Evolutionary conservation across 1,140 invertebrate species (phyloP).

Genomic region (Macrostomum lignano): DNA sequence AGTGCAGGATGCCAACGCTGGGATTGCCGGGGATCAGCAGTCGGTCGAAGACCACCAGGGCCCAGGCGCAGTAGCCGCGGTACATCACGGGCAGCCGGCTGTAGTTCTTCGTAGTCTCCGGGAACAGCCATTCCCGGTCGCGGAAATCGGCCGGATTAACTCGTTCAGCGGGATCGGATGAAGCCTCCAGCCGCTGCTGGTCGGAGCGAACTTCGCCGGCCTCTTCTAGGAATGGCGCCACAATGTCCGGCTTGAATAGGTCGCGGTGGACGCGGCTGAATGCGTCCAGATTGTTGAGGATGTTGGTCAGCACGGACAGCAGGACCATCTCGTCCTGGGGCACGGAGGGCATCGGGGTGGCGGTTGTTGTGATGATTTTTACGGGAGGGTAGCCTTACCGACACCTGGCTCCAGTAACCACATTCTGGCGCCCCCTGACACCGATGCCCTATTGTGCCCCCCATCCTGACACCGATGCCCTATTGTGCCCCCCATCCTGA

Average conservation of each 20-base stretch:
- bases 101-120: slow-evolving; percentile 27
- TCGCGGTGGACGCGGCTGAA: slow-evolving; percentile 23
- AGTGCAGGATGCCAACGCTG: slow-evolving; percentile 21
- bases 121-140: slow-evolving; percentile 21
- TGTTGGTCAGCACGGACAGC: slow-evolving; percentile 26
- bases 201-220: too few species aligned
- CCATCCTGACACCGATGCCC: too few species aligned
- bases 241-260: slow-evolving; percentile 21
- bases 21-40: slow-evolving; percentile 23
- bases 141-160: slow-evolving; percentile 17
- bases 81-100: slow-evolving; percentile 20
- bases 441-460: too few species aligned
- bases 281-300: slow-evolving; percentile 23
- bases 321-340: slow-evolving; percentile 29
- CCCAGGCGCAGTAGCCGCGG: too few species aligned
- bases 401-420: too few species aligned
- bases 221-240: slow-evolving; percentile 17
- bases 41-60: too few species aligned
- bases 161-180: slow-evolving; percentile 11
- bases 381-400: too few species aligned
- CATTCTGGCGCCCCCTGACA: too few species aligned
- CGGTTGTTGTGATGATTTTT: too few species aligned
- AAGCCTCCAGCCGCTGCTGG: too few species aligned
- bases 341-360: too few species aligned
- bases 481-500: too few species aligned